These are phyloP conservation scores for Drosophila mojavensis DNA, from an alignment of 1,140 invertebrate species.

Conservation along the genomic window DNA sequence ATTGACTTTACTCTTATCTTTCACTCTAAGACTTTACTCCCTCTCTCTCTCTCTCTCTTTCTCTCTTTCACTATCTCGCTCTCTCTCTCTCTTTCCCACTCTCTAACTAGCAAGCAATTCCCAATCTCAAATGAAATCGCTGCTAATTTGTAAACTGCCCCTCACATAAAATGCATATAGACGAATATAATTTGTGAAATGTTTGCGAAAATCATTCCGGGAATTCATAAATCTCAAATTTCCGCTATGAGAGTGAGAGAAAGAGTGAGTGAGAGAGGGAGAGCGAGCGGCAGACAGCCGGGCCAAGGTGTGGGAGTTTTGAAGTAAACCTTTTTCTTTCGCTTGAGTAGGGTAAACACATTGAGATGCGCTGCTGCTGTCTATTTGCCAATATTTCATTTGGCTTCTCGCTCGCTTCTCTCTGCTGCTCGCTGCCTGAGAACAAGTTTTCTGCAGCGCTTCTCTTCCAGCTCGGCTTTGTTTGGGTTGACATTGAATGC, in stretches of 20 bases:
- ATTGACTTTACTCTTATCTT: no score
- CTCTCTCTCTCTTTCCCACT: not conserved
- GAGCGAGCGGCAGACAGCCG: not conserved
- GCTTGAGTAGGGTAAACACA: constrained; percentile 65
- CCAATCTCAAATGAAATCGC: not conserved
- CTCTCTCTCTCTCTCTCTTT: no score
- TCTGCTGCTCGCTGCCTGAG: constrained; percentile 12
- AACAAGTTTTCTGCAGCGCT: constrained; percentile 19
- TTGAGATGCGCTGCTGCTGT: constrained; percentile 46
- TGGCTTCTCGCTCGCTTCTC: not conserved
- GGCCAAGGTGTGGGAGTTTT: not conserved
- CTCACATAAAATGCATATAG: constrained; percentile 12
- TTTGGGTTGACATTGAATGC: constrained; percentile 70
- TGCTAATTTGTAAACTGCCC: constrained; percentile 21
- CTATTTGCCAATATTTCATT: constrained; percentile 66
- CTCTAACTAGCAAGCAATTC: not conserved
- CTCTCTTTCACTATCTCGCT: no score
- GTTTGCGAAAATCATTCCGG: constrained; percentile 66
- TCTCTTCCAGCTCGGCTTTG: not conserved
- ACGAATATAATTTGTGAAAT: constrained; percentile 39
- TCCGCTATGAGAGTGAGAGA: constrained; percentile 47
- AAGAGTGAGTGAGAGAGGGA: not conserved
- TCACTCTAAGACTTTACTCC: no score
- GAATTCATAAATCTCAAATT: constrained; percentile 82
- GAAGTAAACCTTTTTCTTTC: constrained; percentile 32